These are phyloP conservation scores for Chiloscyllium plagiosum DNA, from an alignment of 2,113 vertebrate genomes.

Conservation along the genomic window DNA sequence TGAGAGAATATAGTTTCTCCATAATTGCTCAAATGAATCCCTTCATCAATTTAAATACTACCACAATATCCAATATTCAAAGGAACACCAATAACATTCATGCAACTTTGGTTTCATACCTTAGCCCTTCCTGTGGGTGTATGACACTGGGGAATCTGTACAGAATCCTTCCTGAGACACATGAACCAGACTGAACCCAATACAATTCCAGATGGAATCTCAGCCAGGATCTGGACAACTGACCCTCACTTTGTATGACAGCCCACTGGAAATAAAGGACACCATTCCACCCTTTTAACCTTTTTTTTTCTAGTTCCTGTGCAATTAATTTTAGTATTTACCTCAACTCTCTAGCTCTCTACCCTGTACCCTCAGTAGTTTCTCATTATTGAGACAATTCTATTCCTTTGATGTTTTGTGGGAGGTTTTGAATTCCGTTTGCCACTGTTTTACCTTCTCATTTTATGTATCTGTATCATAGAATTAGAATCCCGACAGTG, in stretches of 20 bases:
- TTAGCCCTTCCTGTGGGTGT: neutral
- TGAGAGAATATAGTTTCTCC: neutral
- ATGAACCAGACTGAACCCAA: neutral
- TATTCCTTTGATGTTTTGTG: too few species aligned
- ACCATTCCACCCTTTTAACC: too few species aligned
- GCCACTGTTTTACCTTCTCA: too few species aligned
- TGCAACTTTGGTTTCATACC: neutral
- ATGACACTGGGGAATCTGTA: neutral
- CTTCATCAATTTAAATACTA: neutral
- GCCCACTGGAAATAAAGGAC: neutral
- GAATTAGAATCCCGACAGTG: too few species aligned
- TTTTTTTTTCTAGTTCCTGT: too few species aligned
- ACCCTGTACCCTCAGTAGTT: too few species aligned
- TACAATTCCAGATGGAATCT: neutral
- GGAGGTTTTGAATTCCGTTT: too few species aligned
- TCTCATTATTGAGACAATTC: too few species aligned
- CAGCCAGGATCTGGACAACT: neutral
- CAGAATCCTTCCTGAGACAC: neutral
- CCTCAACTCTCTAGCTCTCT: too few species aligned
- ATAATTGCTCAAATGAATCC: neutral
- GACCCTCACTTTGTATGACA: neutral
- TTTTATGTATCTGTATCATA: too few species aligned
- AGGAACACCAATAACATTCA: neutral
- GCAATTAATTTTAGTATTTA: too few species aligned
- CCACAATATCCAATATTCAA: neutral